Conservation (phyloP, 2,113 vertebrate genomes). For the Climacteris rufus region DNA sequence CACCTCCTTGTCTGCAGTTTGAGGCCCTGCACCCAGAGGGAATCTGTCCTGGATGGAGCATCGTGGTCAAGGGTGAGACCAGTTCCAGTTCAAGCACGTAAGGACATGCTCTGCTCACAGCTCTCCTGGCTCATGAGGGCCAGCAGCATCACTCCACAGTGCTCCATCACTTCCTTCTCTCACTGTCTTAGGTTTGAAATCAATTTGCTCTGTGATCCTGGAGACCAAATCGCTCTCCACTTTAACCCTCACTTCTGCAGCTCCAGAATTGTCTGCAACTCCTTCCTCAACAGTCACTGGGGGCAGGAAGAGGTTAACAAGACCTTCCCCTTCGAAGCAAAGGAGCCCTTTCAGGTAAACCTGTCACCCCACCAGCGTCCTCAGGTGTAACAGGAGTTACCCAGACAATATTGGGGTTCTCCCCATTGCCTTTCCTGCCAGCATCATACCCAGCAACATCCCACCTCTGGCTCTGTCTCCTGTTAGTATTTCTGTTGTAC, state of each 20-base stretch:
- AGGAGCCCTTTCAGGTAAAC: constrained; percentile 79
- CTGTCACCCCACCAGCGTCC: background rate
- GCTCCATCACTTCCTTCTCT: background rate
- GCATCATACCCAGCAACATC: background rate
- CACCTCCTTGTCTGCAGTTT: constrained; percentile 54
- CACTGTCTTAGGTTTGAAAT: constrained; percentile 75
- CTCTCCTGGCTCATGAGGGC: accelerated
- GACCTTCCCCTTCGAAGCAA: constrained; percentile 66
- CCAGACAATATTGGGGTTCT: background rate
- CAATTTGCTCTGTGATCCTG: constrained; percentile 73
- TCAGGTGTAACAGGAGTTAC: background rate
- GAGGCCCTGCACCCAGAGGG: constrained; percentile 80
- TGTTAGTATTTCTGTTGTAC: background rate
- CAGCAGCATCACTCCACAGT: accelerated
- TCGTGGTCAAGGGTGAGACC: constrained; percentile 72
- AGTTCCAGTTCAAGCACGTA: constrained; percentile 70
- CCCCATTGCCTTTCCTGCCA: background rate
- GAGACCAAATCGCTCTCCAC: constrained; percentile 78
- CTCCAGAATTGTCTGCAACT: constrained; percentile 73
- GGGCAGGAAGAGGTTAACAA: constrained; percentile 74
- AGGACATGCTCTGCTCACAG: background rate
- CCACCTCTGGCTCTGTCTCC: background rate
- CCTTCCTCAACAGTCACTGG: constrained; percentile 74
- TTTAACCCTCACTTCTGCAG: constrained; percentile 76
- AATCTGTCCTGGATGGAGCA: constrained; percentile 78